Evolutionary conservation across 2,888 invertebrate species (phyloP).

Genomic region (Aleiodes alternator): DNA sequence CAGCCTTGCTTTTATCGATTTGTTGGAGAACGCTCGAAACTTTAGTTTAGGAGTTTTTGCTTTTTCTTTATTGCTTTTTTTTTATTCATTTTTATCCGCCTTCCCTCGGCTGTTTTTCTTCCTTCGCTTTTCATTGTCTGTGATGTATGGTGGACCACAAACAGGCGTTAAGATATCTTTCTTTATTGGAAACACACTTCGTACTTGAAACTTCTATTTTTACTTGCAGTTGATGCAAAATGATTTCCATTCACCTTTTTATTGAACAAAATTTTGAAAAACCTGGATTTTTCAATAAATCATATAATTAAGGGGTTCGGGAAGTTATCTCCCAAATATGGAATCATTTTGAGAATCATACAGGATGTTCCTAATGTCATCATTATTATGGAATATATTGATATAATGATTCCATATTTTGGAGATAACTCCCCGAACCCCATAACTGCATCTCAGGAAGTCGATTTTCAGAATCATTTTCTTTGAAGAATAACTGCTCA

Average conservation of each 20-base stretch:
- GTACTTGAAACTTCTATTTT: background rate
- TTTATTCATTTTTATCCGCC: background rate
- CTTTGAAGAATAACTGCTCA: background rate
- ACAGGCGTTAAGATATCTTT: background rate
- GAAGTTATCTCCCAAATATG: too few species aligned
- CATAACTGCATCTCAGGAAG: too few species aligned
- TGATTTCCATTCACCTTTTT: background rate
- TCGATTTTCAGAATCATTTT: background rate
- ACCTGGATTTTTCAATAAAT: too few species aligned
- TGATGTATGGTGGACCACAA: constrained; percentile 25
- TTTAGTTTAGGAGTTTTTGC: background rate
- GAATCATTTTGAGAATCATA: too few species aligned
- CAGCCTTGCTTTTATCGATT: constrained; percentile 8
- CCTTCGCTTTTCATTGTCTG: background rate
- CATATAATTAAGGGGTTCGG: too few species aligned
- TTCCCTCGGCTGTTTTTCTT: background rate
- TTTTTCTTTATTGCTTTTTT: background rate
- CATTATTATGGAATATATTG: too few species aligned
- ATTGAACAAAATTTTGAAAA: too few species aligned
- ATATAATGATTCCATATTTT: too few species aligned
- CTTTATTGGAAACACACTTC: constrained; percentile 18
- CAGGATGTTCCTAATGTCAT: too few species aligned
- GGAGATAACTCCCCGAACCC: too few species aligned
- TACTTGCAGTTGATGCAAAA: background rate
- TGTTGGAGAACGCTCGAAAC: constrained; percentile 19